A percentile compares a stretch with the other conserved stretches of the same genome.
Conservation (phyloP, 2,888 invertebrate genomes). For the Rotaria socialis region DNA sequence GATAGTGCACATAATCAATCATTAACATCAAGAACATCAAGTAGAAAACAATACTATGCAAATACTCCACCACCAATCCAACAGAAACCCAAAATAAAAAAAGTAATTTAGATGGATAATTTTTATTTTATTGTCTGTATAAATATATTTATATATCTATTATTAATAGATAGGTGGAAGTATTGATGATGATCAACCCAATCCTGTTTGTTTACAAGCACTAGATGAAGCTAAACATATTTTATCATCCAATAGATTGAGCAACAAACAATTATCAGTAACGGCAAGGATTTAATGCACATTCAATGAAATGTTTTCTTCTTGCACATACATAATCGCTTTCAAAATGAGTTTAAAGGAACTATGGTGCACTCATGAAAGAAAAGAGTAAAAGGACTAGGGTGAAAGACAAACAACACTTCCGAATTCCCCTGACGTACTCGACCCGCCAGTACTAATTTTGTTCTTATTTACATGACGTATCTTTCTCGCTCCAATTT, state of each 20-base stretch:
- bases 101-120: not conserved
- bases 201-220: not conserved
- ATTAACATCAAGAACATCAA: not conserved
- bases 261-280: not conserved
- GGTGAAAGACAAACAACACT: not conserved
- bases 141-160: not conserved
- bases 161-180: not conserved
- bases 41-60: not conserved
- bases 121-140: not conserved
- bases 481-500: not conserved
- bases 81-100: not conserved
- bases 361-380: not conserved
- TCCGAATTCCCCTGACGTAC: conserved; percentile 11
- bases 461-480: not conserved
- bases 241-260: not conserved
- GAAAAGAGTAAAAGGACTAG: not conserved
- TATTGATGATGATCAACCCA: not conserved
- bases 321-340: not conserved
- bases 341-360: not conserved
- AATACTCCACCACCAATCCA: not conserved
- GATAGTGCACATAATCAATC: not conserved
- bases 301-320: not conserved
- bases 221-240: not conserved
- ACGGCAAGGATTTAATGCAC: conserved; percentile 5
- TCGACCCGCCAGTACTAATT: conserved; percentile 13